Evolutionary conservation across 2,888 invertebrate species (phyloP), one percentile per base, ranked within the genome.

Genomic region (Aspidapion aeneum): DNA sequence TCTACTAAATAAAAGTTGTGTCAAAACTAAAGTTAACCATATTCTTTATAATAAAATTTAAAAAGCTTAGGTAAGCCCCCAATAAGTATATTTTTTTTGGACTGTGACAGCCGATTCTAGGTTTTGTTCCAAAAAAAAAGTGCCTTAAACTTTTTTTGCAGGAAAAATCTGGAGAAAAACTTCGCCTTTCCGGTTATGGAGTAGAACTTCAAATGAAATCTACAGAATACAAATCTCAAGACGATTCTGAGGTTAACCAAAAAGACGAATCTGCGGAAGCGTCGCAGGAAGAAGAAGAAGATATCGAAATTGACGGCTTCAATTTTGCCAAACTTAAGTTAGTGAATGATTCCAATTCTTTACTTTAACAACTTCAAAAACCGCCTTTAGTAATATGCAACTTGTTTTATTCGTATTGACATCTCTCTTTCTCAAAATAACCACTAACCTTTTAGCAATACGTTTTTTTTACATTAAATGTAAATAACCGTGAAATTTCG

Each of bases 221-320:
- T 64, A 99, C 98, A 0, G 99, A 99, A 79, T 99, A 99, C 77
- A 99, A 98, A 82, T 98, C 97, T 62, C 96, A 98, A 75, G 98
- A 99, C 82, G 98, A 98, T 82, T 85, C 90, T 0, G 85, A 80
- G 73, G 72, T 81, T 51, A 77, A 78, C 55, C 77, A 77, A 56
- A 75, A 77, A 56, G 68, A 73, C 50, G 69, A 65, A 35, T 72
- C 77, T 9, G 72, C 72, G 49, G 79, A 79, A 61, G 71, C 77
- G 12, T 70, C 73, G 2, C 74, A 74, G 22, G 72, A 74, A 51
- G 78, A 75, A 50, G 78, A 75, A 50, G 84, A 84, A 63, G 83
- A 84, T 60, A 84, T 86, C 57, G 91, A 92, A 79, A 82, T 90
- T 21, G 88, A 89, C 70, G 98, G 98, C 62, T 96, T 99, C 76